Evolutionary conservation across 2,888 invertebrate genomes (phyloP).

Genomic region (Dryocosmus kuriphilus): DNA sequence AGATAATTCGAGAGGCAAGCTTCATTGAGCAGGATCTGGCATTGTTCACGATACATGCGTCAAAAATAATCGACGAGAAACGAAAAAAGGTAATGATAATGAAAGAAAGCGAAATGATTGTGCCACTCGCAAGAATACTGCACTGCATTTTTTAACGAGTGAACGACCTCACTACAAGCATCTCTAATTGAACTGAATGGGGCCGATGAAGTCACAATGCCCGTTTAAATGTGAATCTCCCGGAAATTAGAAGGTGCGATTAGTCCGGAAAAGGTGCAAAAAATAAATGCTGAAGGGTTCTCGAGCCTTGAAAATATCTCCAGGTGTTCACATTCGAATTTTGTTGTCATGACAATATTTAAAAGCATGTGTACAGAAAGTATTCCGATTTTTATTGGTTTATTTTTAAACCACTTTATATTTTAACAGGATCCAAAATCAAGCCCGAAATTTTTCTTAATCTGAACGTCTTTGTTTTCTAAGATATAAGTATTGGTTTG

Average conservation of each 20-base stretch:
- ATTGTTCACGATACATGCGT: constrained; percentile 32
- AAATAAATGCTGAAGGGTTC: background rate
- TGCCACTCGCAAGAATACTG: constrained; percentile 49
- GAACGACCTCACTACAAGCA: constrained; percentile 48
- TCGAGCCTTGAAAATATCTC: background rate
- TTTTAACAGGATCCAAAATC: too few relatives aligned
- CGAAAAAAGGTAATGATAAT: constrained; percentile 21
- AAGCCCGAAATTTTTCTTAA: too few relatives aligned
- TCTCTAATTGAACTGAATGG: constrained; percentile 55
- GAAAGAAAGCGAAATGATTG: constrained; percentile 31
- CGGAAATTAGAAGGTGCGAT: constrained; percentile 53
- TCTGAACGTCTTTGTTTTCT: too few relatives aligned
- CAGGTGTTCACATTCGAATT: background rate
- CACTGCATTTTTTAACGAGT: constrained; percentile 50
- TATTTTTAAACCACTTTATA: too few relatives aligned
- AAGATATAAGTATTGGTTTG: too few relatives aligned
- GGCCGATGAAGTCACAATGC: constrained; percentile 45
- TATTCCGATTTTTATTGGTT: too few relatives aligned
- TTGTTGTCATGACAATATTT: background rate
- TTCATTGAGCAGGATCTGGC: background rate
- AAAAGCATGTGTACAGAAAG: too few relatives aligned
- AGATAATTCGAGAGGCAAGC: constrained; percentile 23
- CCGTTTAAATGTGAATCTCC: constrained; percentile 41
- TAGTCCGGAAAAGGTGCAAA: constrained; percentile 12
- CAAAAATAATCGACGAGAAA: constrained; percentile 29